Base-by-base conservation (phyloP, 2,113 vertebrate genomes). In the Pterocles orientalis region DNA sequence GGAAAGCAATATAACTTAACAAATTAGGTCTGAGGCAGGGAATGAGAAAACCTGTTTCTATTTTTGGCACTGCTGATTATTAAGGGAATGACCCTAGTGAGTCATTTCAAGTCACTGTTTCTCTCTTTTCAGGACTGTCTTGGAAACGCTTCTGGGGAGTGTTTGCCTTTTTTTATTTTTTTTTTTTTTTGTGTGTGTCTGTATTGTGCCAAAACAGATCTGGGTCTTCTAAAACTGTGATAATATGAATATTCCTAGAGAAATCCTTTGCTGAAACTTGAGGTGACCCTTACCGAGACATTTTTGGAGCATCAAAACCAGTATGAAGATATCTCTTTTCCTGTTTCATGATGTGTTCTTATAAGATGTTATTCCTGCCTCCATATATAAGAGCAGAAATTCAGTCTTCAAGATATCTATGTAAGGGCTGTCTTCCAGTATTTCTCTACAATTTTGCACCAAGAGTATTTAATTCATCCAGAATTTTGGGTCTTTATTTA, bases 401-500 rank as follows among this genome's bases (percentile, higher is more conserved):
- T 64, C 19, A 82, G 65, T 33, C 62, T 82, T 92, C 41, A 93
- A 84, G 86, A 75, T 90, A 48, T 10, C 41, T 54, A 65, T 65
- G 34, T 39, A 78, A 72, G 94, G 70, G 10, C 53, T 57, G 12
- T 68, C 61, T 90, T 83, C 61, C 61, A 61, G 39, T 60, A 56
- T 81, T 88, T 83, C 80, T 78, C 48, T 92, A 65, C 43, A 82
- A 16, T 82, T 93, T 94, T 94, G 45, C 62, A 72, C 53, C 77
- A 54, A 68, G 73, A 76, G 45, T 94, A 79, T 93, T 95, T 93
- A 72, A 89, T 5, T 82, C 80, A 86, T 72, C 17, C 36, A 57
- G 81, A 79, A 77, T 91, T 94, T 69, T 64, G 53, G 64, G 73
- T 69, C 69, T 91, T 95, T 96, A 95, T 95, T 94, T 97, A 68